Percentiles rank a stretch among this genome's conserved stretches.
Evolutionary conservation across 1,140 invertebrate species (phyloP).

Genomic region (Microplitis mediator): DNA sequence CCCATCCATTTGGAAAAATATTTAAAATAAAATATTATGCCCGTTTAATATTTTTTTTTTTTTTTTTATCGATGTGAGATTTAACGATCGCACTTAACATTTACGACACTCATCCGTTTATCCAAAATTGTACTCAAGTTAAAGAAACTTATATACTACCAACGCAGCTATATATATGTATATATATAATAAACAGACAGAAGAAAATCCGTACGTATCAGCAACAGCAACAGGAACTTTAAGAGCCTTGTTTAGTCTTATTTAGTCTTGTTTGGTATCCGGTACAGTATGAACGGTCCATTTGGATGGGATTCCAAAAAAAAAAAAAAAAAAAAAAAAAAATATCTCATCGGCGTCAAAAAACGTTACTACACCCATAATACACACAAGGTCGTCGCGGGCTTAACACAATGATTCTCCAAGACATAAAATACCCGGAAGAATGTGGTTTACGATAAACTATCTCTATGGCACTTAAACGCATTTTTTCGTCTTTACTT

Average conservation of each 20-base stretch:
- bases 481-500: neutral
- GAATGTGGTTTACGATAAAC: neutral
- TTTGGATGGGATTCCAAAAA: neutral
- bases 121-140: neutral
- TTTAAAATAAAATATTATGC: neutral
- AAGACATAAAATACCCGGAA: neutral
- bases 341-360: no score
- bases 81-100: conserved; percentile 18
- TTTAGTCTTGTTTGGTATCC: neutral
- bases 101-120: conserved; percentile 5
- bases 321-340: no score
- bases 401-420: neutral
- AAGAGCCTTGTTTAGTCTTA: no score
- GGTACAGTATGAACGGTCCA: neutral
- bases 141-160: no score
- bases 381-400: neutral
- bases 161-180: no score
- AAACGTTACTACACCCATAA: neutral
- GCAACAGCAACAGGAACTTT: no score
- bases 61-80: neutral
- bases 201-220: no score
- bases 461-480: neutral
- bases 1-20: no score
- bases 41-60: no score
- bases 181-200: no score